phyloP scores from a whole-genome alignment of 2,888 invertebrate genomes.

The Cantharis rufa region DNA sequence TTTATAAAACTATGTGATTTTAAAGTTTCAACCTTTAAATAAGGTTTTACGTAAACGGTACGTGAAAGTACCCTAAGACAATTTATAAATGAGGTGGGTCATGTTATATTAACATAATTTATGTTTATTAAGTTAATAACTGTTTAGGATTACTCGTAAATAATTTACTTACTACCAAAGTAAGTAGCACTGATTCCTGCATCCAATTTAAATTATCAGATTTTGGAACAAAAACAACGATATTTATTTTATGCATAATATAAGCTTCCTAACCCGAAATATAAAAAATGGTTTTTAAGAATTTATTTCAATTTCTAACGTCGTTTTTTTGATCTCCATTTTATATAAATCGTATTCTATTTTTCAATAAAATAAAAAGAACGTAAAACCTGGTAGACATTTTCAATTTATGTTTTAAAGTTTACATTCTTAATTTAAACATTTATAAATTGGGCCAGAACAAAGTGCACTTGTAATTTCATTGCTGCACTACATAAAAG shows the following conservation, averaged over 20 bases:
- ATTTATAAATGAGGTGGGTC: slow-evolving; percentile 4
- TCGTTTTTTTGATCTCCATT: neutral
- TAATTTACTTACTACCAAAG: neutral
- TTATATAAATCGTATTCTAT: neutral
- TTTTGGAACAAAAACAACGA: neutral
- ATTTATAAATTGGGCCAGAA: neutral
- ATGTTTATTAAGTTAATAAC: slow-evolving; percentile 1
- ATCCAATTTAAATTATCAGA: neutral
- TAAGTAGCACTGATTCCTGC: neutral
- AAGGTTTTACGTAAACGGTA: neutral
- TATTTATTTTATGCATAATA: neutral
- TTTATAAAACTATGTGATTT: neutral
- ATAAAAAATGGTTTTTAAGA: neutral
- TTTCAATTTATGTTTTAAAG: neutral
- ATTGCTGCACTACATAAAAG: neutral
- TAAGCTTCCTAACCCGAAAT: neutral
- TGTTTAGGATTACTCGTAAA: neutral
- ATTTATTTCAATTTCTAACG: neutral
- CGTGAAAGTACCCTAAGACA: slow-evolving; percentile 1
- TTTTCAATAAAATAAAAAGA: neutral
- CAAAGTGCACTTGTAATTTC: neutral
- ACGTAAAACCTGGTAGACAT: neutral
- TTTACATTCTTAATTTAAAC: neutral
- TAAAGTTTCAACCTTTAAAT: neutral
- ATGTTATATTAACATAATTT: neutral